Base-by-base conservation (phyloP, 2,888 invertebrate genomes). In the Trichogramma dendrolimi region DNA sequence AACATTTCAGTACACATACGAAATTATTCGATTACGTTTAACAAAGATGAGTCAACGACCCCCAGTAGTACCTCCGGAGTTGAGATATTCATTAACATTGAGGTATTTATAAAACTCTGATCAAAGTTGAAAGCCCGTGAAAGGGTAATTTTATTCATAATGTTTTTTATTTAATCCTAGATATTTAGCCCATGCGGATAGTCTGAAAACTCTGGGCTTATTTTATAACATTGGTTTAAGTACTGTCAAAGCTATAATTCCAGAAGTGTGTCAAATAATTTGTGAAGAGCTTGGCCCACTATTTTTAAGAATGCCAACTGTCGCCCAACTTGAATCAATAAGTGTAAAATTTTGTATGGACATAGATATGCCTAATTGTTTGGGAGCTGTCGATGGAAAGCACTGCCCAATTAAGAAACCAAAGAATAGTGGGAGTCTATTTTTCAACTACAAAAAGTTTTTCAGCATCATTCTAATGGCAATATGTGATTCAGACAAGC, bases 371-470 rank as follows among this genome's bases (percentile, higher is more conserved):
- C 54, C 54, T 6, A 54, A 54, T 43, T 43, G 54, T 38, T 7
- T 54, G 39, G 42, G 54, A 5, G 54, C 54, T 11, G 8, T 54
- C 2, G 54, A 54, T 54, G 54, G 54, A n/a, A 7, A 43, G 27
- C 54, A 54, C 42, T 43, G 42, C 7, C 10, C 8, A n/a, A 43
- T 41, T 11, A 54, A 54, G 11, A 43, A n/a, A 38, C 54, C 54
- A 11, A 41, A 4, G 14, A 4, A 54, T 43, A 54, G 54, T 11
- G 42, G 11, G 1, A 54, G 42, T 14, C 39, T 54, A 54, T 54
- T 54, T 43, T 54, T 6, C 42, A 54, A 54, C 14, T 54, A 54
- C 42, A 54, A 54, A 54, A 54, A 54, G 39, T 43, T 43, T 43
- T 11, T n/a, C 42, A 54, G 54, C 14, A 43, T 54, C 5, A 43